Conservation (phyloP, 2,888 invertebrate species). For the Drosophila kanekoi region DNA sequence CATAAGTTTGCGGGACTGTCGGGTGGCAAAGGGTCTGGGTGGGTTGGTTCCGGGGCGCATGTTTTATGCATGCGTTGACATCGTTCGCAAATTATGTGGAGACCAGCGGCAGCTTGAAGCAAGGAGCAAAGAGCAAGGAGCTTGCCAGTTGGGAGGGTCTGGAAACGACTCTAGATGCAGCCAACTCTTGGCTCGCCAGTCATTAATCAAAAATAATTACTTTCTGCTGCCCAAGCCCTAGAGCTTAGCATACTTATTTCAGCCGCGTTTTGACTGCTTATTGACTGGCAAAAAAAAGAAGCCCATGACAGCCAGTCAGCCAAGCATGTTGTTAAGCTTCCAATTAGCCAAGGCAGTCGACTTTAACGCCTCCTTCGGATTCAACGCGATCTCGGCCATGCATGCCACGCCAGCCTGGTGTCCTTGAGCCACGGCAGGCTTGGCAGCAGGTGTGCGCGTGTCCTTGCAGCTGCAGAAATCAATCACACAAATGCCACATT, state of each 20-base stretch:
- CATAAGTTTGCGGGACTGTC: constrained; percentile 51
- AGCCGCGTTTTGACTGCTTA: constrained; percentile 11
- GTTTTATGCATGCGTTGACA: constrained; percentile 80
- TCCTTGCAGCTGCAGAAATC: constrained; percentile 52
- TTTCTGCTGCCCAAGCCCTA: constrained; percentile 41
- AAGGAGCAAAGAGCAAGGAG: not conserved
- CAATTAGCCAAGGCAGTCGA: constrained; percentile 50
- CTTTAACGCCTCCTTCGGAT: constrained; percentile 7
- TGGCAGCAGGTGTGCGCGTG: constrained; percentile 32
- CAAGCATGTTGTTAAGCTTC: constrained; percentile 41
- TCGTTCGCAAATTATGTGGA: constrained; percentile 73
- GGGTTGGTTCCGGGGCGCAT: constrained; percentile 43
- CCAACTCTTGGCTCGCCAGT: constrained; percentile 31
- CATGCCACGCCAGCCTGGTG: constrained; percentile 11
- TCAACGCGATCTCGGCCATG: not conserved
- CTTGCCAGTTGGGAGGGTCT: not conserved
- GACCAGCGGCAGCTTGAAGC: constrained; percentile 9
- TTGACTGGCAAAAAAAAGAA: constrained; percentile 52
- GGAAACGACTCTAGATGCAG: constrained; percentile 27
- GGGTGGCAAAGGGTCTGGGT: not conserved
- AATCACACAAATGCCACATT: constrained; percentile 45
- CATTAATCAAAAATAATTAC: constrained; percentile 71
- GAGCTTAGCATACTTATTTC: constrained; percentile 53
- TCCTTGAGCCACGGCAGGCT: constrained; percentile 37
- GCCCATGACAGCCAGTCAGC: not conserved